Evolutionary conservation across 1,140 invertebrate species (phyloP).

Genomic region (Ceratosolen fusciceps): DNA sequence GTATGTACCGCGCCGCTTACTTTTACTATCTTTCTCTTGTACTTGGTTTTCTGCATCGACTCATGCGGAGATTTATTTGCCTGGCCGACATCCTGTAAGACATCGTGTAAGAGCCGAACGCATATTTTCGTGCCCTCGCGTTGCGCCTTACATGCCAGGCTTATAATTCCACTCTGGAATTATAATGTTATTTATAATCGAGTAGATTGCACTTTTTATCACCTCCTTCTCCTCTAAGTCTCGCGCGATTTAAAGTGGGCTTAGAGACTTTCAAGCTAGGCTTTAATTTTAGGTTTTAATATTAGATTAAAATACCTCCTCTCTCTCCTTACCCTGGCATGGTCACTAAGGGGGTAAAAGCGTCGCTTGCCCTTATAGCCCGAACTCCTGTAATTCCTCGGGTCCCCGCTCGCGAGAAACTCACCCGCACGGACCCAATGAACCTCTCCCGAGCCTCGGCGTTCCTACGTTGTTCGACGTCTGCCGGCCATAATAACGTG

Average conservation of each 20-base stretch:
- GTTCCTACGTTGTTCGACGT: no score
- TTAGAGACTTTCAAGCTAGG: not conserved
- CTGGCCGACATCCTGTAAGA: not conserved
- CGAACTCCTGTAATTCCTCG: no score
- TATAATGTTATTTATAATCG: constrained; percentile 16
- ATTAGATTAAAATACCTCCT: no score
- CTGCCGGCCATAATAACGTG: no score
- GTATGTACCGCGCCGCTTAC: constrained; percentile 2
- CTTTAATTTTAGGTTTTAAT: not conserved
- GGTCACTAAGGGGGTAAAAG: no score
- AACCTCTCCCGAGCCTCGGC: no score
- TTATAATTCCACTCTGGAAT: not conserved
- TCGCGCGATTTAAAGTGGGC: no score
- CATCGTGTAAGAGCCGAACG: not conserved
- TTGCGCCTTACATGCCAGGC: not conserved
- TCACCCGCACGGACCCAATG: no score
- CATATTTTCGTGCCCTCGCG: not conserved
- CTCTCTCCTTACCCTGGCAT: no score
- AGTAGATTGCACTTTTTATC: not conserved
- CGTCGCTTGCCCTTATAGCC: no score
- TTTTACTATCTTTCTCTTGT: constrained; percentile 9
- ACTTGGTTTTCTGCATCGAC: not conserved
- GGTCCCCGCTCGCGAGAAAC: no score
- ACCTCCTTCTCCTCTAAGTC: no score
- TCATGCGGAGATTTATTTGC: not conserved